These are phyloP conservation scores for Gadus macrocephalus DNA, from an alignment of 2,113 vertebrate species.

Conservation along the genomic window DNA sequence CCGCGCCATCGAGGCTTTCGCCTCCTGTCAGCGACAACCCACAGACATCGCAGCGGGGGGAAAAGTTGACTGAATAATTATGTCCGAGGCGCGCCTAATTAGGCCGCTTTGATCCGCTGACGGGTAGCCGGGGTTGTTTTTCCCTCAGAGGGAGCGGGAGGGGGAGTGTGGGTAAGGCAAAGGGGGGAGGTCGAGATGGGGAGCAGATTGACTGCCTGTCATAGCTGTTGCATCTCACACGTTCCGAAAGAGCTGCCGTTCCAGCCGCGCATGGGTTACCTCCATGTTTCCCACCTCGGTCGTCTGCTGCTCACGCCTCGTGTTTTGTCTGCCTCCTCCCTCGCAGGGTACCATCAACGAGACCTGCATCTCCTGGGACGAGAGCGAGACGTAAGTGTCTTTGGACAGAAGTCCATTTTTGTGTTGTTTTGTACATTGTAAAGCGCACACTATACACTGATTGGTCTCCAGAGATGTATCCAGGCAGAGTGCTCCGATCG, in stretches of 20 bases:
- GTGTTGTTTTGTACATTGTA: conserved; percentile 22
- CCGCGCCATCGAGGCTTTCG: conserved; percentile 48
- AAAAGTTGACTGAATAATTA: conserved; percentile 25
- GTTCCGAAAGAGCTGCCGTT: conserved; percentile 20
- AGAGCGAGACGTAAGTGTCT: conserved; percentile 84
- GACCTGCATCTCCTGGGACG: conserved; percentile 96
- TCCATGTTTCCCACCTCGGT: conserved; percentile 25
- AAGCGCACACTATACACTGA: too few relatives aligned
- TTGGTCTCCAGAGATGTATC: conserved; percentile 4
- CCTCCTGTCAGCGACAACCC: conserved; percentile 27
- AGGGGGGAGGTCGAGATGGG: conserved; percentile 18
- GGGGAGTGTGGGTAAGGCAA: conserved; percentile 38
- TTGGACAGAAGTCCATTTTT: too few relatives aligned
- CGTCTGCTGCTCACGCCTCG: conserved; percentile 32
- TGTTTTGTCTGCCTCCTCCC: conserved; percentile 37
- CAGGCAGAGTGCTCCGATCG: too few relatives aligned
- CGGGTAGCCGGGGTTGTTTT: background rate
- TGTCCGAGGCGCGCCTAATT: conserved; percentile 26
- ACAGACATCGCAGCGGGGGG: conserved; percentile 36
- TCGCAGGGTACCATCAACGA: conserved; percentile 91
- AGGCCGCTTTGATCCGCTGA: conserved; percentile 29
- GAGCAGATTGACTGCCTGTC: conserved; percentile 34
- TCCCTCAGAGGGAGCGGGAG: too few relatives aligned
- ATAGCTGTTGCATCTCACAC: conserved; percentile 56
- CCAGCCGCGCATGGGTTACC: conserved; percentile 10